These are phyloP conservation scores for Trichonephila clavata DNA, from an alignment of 1,140 invertebrate genomes.

Conservation along the genomic window DNA sequence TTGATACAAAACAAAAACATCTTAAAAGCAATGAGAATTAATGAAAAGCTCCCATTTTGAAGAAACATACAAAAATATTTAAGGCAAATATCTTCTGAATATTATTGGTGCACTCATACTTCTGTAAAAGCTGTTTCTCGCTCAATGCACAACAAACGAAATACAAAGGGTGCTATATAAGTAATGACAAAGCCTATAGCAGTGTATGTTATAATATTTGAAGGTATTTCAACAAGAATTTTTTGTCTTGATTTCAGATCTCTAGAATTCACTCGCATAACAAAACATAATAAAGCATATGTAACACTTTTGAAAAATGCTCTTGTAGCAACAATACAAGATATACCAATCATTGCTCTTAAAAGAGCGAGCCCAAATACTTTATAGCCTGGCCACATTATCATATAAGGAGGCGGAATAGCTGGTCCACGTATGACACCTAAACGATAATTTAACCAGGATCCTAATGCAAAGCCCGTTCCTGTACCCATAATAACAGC, in stretches of 20 bases:
- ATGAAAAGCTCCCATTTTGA: not conserved
- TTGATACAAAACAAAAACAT: not conserved
- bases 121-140: conserved; percentile 92
- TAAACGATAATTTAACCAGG: conserved; percentile 91
- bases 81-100: not conserved
- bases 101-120: conserved; percentile 82
- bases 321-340: conserved; percentile 86
- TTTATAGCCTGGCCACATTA: conserved; percentile 88
- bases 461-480: conserved; percentile 89
- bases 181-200: conserved; percentile 89
- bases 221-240: conserved; percentile 86
- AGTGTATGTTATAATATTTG: conserved; percentile 90
- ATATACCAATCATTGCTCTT: conserved; percentile 88
- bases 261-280: conserved; percentile 85
- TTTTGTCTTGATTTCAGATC: conserved; percentile 80
- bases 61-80: not conserved
- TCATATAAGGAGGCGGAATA: conserved; percentile 86
- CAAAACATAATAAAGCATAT: conserved; percentile 86
- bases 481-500: conserved; percentile 90
- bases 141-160: conserved; percentile 88
- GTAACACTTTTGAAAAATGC: conserved; percentile 86
- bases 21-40: not conserved
- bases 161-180: conserved; percentile 89
- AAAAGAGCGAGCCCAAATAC: conserved; percentile 86
- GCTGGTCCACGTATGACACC: conserved; percentile 84